A percentile compares a stretch with the other conserved stretches of the same genome.
phyloP scores from a whole-genome alignment of 2,113 vertebrate species.

The Passer montanus region DNA sequence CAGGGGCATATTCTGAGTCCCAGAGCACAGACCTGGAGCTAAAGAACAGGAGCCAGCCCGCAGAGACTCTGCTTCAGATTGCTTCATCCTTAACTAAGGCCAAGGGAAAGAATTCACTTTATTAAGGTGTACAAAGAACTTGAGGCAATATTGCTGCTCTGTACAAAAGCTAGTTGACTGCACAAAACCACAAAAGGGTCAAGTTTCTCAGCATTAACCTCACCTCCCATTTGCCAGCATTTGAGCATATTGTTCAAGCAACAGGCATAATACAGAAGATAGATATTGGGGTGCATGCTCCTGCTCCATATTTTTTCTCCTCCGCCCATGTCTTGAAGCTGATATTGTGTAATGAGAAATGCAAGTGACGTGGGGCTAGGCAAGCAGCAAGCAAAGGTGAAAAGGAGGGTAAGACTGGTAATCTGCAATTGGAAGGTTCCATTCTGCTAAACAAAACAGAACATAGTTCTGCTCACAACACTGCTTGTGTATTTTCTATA shows the following conservation, averaged over 20 bases:
- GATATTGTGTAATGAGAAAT: not conserved
- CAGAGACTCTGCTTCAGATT: not conserved
- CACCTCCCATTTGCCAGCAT: not conserved
- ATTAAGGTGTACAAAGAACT: not conserved
- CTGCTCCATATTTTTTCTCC: not conserved
- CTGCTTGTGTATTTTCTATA: not conserved
- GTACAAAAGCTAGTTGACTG: not conserved
- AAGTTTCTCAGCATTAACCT: not conserved
- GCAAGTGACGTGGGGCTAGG: not conserved
- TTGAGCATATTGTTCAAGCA: not conserved
- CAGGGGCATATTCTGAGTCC: too few relatives aligned
- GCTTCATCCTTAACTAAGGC: not conserved
- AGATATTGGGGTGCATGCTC: accelerated
- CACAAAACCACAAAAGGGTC: not conserved
- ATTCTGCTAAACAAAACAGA: not conserved
- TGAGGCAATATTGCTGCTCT: not conserved
- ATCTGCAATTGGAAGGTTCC: not conserved
- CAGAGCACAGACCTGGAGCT: not conserved
- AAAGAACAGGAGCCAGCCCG: not conserved
- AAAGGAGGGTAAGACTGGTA: not conserved
- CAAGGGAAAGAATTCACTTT: not conserved
- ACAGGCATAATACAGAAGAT: not conserved
- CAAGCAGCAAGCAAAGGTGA: not conserved
- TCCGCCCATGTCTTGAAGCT: not conserved
- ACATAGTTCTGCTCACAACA: not conserved